Percentiles rank a stretch among this genome's conserved stretches.
Evolutionary conservation across 2,113 vertebrate species (phyloP).

Genomic region (Burhinus oedicnemus): DNA sequence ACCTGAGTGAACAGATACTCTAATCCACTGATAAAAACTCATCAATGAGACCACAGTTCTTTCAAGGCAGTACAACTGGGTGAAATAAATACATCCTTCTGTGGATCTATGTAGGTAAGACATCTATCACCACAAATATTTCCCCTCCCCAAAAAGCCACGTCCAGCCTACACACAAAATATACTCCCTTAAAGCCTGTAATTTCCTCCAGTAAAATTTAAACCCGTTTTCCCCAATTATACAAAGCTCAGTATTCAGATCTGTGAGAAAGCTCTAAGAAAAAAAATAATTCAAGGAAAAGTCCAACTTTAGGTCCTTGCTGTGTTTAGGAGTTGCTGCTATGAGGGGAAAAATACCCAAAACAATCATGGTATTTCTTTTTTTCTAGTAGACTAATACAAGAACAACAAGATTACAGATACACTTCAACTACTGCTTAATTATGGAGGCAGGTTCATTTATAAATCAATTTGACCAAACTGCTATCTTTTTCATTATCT

Average conservation of each 20-base stretch:
- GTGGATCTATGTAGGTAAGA: neutral
- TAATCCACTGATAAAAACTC: neutral
- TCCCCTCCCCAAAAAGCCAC: neutral
- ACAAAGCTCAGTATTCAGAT: neutral
- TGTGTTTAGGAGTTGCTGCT: neutral
- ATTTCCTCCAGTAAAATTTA: neutral
- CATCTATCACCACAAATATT: neutral
- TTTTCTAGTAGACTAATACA: neutral
- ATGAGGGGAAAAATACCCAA: neutral
- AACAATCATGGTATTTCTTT: neutral
- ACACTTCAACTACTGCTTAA: neutral
- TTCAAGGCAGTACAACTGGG: neutral
- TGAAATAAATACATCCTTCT: neutral
- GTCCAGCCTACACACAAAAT: neutral
- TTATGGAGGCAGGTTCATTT: neutral
- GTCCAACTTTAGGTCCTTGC: neutral
- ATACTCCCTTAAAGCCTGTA: neutral
- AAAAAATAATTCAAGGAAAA: neutral
- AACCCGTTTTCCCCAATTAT: neutral
- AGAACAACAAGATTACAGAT: neutral
- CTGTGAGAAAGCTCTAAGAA: neutral
- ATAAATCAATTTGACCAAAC: neutral
- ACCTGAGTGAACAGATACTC: neutral
- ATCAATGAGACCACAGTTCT: neutral
- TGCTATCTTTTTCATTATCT: neutral